Conservation (phyloP, 2,888 invertebrate species). For the Augiades crinisus region DNA sequence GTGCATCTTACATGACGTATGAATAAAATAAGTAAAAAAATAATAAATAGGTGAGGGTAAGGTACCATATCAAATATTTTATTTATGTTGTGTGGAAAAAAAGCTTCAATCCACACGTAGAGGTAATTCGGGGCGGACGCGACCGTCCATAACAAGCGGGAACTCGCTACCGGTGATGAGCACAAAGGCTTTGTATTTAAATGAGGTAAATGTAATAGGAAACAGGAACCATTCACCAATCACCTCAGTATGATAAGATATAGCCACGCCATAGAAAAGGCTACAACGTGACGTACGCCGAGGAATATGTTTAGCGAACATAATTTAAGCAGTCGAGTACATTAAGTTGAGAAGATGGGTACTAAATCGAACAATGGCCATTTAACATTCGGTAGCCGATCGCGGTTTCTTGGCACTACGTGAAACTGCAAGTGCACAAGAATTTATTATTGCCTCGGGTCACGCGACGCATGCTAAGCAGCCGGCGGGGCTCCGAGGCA, state of each 20-base stretch:
- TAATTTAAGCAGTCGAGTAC: constrained; percentile 1
- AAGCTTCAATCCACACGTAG: background rate
- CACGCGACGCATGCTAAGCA: constrained; percentile 71
- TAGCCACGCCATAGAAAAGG: constrained; percentile 33
- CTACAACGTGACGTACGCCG: constrained; percentile 8
- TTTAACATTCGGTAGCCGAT: constrained; percentile 71
- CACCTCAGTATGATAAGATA: constrained; percentile 39
- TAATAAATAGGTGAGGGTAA: no score
- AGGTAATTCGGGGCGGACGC: constrained; percentile 36
- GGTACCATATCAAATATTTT: no score
- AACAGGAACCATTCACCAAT: constrained; percentile 59
- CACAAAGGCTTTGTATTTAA: constrained; percentile 60
- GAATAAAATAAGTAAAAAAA: no score
- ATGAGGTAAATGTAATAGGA: constrained; percentile 59
- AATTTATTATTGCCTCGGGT: constrained; percentile 68
- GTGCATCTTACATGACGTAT: no score
- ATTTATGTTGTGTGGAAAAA: background rate
- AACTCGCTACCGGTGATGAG: constrained; percentile 46
- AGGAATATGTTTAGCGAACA: constrained; percentile 22
- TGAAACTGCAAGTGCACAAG: constrained; percentile 79
- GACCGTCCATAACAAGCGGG: constrained; percentile 33
- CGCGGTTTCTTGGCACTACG: constrained; percentile 71
- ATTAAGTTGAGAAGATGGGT: constrained; percentile 30
- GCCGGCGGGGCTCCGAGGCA: constrained; percentile 34
- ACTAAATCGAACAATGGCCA: constrained; percentile 54